Conservation (phyloP, 2,113 vertebrate genomes). For the Syngnathus scovelli region DNA sequence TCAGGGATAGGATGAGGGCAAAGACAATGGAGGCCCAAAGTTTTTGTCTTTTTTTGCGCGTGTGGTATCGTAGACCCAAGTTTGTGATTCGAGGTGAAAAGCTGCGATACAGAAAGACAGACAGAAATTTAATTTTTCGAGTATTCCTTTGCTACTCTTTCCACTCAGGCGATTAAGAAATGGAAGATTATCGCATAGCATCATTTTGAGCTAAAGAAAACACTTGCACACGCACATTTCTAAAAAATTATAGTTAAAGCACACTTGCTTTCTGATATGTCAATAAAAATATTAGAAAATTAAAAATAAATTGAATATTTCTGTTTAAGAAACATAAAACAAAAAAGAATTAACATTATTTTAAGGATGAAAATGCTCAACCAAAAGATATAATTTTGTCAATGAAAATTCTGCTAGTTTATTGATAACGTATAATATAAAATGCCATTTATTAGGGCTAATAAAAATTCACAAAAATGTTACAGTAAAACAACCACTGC, state of each 20-base stretch:
- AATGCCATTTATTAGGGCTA: background rate
- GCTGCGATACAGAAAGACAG: too few relatives aligned
- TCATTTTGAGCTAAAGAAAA: too few relatives aligned
- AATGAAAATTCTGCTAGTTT: background rate
- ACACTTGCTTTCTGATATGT: too few relatives aligned
- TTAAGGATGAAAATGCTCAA: background rate
- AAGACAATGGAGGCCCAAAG: slow-evolving; percentile 17
- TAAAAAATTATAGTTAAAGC: too few relatives aligned
- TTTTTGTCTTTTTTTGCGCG: background rate
- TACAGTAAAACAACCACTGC: background rate
- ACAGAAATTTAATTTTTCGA: too few relatives aligned
- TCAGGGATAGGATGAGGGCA: slow-evolving; percentile 34
- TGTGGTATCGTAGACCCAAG: background rate
- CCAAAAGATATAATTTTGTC: too few relatives aligned
- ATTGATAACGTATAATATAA: background rate
- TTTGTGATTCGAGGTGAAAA: background rate
- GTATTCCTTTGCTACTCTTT: too few relatives aligned
- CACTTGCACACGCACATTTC: too few relatives aligned
- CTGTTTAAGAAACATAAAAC: background rate
- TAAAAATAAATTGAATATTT: background rate
- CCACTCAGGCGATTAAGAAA: too few relatives aligned
- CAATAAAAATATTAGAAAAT: too few relatives aligned
- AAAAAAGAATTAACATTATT: background rate
- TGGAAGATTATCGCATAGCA: too few relatives aligned
- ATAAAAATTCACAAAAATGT: background rate